Conservation (phyloP, 2,888 invertebrate species). For the Trichopria drosophilae region DNA sequence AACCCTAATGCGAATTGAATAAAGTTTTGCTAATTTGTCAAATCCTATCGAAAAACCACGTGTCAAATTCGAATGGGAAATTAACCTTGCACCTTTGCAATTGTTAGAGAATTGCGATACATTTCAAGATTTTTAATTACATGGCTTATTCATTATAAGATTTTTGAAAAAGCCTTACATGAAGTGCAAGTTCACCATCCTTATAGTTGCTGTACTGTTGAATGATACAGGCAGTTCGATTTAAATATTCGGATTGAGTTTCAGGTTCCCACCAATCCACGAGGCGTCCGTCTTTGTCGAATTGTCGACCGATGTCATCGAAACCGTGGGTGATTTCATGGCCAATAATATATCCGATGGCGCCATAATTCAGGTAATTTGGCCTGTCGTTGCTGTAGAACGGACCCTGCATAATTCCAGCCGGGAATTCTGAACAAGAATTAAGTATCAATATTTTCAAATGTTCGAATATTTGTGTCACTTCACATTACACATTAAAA, state of each 20-base stretch:
- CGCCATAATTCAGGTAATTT: slow-evolving; percentile 88
- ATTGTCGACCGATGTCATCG: slow-evolving; percentile 85
- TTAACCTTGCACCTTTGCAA: too few species aligned
- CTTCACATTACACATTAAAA: neutral
- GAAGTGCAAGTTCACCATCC: slow-evolving; percentile 73
- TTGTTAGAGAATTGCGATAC: too few species aligned
- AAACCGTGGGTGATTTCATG: slow-evolving; percentile 92
- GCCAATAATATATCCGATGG: slow-evolving; percentile 87
- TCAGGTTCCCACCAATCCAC: slow-evolving; percentile 89
- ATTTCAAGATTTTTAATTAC: too few species aligned
- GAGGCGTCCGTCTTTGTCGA: slow-evolving; percentile 87
- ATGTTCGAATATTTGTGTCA: neutral
- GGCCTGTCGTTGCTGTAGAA: slow-evolving; percentile 88
- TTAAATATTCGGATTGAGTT: slow-evolving; percentile 80
- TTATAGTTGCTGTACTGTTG: slow-evolving; percentile 92
- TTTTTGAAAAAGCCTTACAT: too few species aligned
- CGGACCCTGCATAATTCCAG: slow-evolving; percentile 86
- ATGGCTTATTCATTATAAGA: too few species aligned
- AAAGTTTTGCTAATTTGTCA: too few species aligned
- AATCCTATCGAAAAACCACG: too few species aligned
- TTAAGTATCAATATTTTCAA: neutral
- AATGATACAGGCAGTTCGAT: slow-evolving; percentile 87
- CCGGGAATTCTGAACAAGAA: slow-evolving; percentile 78
- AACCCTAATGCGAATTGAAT: too few species aligned
- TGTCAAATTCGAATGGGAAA: too few species aligned